phyloP scores from a whole-genome alignment of 1,140 invertebrate species.

The Pogonus chalceus region DNA sequence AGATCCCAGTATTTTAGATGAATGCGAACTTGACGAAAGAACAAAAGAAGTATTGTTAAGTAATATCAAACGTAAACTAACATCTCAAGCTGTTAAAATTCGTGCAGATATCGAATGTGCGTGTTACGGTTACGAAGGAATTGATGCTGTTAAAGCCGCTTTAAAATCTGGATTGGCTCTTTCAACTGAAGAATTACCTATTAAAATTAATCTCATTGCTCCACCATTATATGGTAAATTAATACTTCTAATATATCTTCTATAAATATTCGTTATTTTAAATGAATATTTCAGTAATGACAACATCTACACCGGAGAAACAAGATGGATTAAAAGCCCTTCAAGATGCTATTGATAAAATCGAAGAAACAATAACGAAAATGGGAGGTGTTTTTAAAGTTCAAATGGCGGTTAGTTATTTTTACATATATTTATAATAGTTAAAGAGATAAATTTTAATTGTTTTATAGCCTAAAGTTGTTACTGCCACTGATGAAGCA shows the following conservation, averaged over 20 bases:
- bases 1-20: constrained; percentile 87
- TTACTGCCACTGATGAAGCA: constrained; percentile 94
- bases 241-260: constrained; percentile 7
- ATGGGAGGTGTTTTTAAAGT: constrained; percentile 89
- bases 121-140: constrained; percentile 97
- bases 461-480: constrained; percentile 80
- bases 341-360: constrained; percentile 79
- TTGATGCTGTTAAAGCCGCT: constrained; percentile 95
- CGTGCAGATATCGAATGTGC: constrained; percentile 96
- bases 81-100: constrained; percentile 97
- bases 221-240: constrained; percentile 84
- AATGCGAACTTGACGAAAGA: constrained; percentile 88
- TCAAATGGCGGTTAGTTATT: constrained; percentile 76
- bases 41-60: constrained; percentile 87
- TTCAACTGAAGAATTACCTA: constrained; percentile 87
- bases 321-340: constrained; percentile 83
- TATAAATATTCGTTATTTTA: constrained; percentile 1
- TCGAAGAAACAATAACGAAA: constrained; percentile 72
- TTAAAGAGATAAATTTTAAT: constrained; percentile 13
- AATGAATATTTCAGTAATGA: constrained; percentile 68
- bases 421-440: not conserved
- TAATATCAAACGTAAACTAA: constrained; percentile 93
- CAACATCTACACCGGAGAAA: constrained; percentile 94
- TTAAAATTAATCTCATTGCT: constrained; percentile 98
- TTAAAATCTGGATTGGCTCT: constrained; percentile 84